phyloP scores from a whole-genome alignment of 2,888 invertebrate genomes.

The Cephus spinipes region DNA sequence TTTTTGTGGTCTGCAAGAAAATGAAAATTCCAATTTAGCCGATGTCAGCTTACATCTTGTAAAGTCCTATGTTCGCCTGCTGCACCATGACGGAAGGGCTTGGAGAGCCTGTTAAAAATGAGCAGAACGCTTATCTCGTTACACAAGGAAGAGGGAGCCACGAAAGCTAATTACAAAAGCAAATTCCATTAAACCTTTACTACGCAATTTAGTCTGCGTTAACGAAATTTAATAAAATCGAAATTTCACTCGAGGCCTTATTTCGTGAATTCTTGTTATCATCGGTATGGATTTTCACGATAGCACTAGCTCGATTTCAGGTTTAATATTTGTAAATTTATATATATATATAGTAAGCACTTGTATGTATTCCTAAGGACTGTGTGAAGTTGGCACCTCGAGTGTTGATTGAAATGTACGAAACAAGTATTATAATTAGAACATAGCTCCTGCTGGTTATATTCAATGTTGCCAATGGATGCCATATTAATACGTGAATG shows the following conservation, averaged over 20 bases:
- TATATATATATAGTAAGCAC: no score
- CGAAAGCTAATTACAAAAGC: slow-evolving; percentile 1
- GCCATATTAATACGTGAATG: not conserved
- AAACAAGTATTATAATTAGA: not conserved
- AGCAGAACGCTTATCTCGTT: slow-evolving; percentile 5
- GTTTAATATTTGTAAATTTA: no score
- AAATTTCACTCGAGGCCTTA: not conserved
- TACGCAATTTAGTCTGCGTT: not conserved
- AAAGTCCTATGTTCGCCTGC: not conserved
- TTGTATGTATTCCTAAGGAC: not conserved
- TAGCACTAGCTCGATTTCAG: not conserved
- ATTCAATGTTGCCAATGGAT: not conserved
- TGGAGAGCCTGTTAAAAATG: not conserved
- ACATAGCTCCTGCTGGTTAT: not conserved
- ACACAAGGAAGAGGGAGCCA: not conserved
- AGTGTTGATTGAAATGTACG: not conserved
- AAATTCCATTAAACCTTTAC: slow-evolving; percentile 1
- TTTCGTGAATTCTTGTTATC: not conserved
- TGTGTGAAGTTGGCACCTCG: no score
- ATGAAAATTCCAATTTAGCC: not conserved
- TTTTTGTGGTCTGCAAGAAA: not conserved
- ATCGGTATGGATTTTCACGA: not conserved
- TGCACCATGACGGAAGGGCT: not conserved
- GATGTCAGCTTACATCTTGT: not conserved
- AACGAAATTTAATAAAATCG: not conserved